These are phyloP conservation scores for Megaceryle maxima DNA, from an alignment of 2,113 vertebrate species.

Conservation along the genomic window DNA sequence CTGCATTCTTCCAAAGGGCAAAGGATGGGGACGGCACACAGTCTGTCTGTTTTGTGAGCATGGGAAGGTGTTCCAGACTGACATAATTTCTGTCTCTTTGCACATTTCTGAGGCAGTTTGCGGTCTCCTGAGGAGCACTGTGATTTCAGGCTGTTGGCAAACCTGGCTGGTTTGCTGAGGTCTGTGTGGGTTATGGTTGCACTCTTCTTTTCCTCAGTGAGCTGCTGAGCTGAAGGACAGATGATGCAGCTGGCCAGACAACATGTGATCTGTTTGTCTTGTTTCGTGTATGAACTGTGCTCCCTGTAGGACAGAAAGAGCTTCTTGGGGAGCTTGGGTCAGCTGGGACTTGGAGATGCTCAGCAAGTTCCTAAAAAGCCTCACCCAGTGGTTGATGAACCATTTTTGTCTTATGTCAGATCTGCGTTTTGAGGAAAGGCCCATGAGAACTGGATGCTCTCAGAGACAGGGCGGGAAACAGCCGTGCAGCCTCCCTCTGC, in stretches of 20 bases:
- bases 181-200: not conserved
- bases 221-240: not conserved
- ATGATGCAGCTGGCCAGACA: not conserved
- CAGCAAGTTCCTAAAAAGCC: not conserved
- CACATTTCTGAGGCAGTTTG: not conserved
- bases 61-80: not conserved
- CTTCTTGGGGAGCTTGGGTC: not conserved
- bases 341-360: not conserved
- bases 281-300: not conserved
- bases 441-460: fast-evolving
- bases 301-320: not conserved
- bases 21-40: fast-evolving
- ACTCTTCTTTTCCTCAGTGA: not conserved
- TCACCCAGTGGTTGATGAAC: not conserved
- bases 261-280: not conserved
- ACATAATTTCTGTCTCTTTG: not conserved
- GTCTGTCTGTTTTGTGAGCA: not conserved
- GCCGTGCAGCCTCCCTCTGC: not conserved
- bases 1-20: not conserved
- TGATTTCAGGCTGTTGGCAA: not conserved
- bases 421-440: not conserved
- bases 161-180: not conserved
- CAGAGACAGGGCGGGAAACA: not conserved
- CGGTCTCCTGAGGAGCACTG: not conserved
- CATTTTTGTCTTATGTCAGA: not conserved